Percentiles rank a stretch among this genome's conserved stretches.
Conservation (phyloP, 2,888 invertebrate genomes). For the Drosophila hamatofila region DNA sequence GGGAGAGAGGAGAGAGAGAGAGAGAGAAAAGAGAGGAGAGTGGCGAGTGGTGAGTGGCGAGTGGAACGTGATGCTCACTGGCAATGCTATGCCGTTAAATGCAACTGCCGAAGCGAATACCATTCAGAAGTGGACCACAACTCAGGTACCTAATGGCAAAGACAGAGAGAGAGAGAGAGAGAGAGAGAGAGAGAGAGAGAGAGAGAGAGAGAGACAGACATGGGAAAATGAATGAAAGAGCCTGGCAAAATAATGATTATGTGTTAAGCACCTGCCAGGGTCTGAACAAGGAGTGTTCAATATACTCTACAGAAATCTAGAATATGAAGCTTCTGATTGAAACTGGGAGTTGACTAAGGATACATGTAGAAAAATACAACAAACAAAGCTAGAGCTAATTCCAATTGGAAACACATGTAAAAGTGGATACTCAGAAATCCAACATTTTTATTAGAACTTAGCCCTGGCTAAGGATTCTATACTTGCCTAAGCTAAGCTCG, state of each 20-base stretch:
- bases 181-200: not conserved
- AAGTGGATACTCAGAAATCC: no score
- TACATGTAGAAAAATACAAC: no score
- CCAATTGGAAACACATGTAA: no score
- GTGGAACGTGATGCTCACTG: constrained; percentile 1
- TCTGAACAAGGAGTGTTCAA: no score
- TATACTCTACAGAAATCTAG: not conserved
- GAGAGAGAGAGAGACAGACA: not conserved
- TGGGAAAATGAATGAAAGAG: not conserved
- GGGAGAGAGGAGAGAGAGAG: not conserved
- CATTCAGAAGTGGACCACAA: not conserved
- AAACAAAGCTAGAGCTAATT: no score
- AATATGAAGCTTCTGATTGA: not conserved
- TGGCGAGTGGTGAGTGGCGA: not conserved
- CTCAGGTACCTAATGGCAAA: constrained; percentile 5
- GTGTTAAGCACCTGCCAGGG: not conserved
- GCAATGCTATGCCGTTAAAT: constrained; percentile 9
- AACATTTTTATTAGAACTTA: no score
- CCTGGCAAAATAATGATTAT: not conserved
- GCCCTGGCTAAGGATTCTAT: no score
- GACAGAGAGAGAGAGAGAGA: not conserved
- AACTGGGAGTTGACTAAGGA: not conserved
- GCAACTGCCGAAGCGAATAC: constrained; percentile 10
- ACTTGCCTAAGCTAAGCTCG: no score
- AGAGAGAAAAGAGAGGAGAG: no score